These are phyloP conservation scores for Simalia tracyae DNA, from an alignment of 2,797 vertebrate species.

Conservation along the genomic window DNA sequence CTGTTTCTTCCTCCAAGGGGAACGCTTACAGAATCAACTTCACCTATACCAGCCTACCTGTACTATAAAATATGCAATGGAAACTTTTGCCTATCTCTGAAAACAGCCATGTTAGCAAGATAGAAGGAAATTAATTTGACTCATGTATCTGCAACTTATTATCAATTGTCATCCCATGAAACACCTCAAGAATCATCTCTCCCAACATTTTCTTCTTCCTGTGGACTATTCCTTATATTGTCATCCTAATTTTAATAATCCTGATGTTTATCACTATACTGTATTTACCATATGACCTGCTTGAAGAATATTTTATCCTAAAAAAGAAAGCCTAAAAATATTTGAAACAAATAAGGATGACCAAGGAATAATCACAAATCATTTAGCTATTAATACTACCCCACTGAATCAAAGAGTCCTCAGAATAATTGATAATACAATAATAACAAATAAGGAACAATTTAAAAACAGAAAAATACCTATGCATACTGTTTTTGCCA, in stretches of 20 bases:
- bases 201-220: background rate
- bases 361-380: too few relatives aligned
- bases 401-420: too few relatives aligned
- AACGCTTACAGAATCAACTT: background rate
- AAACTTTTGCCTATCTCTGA: background rate
- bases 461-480: background rate
- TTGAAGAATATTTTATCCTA: too few relatives aligned
- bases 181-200: background rate
- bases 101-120: background rate
- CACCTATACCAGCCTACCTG: background rate
- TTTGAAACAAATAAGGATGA: too few relatives aligned
- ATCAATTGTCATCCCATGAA: background rate
- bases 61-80: background rate
- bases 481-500: background rate
- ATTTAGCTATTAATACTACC: too few relatives aligned
- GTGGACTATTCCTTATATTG: too few relatives aligned
- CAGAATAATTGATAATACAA: too few relatives aligned
- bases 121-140: background rate
- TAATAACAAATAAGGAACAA: background rate
- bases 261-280: too few relatives aligned
- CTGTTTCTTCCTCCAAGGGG: background rate
- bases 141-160: background rate
- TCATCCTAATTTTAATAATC: too few relatives aligned
- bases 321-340: too few relatives aligned
- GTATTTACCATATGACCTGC: too few relatives aligned